Evolutionary conservation across 2,888 invertebrate genomes (phyloP).

Genomic region (Paralinhomoeus sp.): DNA sequence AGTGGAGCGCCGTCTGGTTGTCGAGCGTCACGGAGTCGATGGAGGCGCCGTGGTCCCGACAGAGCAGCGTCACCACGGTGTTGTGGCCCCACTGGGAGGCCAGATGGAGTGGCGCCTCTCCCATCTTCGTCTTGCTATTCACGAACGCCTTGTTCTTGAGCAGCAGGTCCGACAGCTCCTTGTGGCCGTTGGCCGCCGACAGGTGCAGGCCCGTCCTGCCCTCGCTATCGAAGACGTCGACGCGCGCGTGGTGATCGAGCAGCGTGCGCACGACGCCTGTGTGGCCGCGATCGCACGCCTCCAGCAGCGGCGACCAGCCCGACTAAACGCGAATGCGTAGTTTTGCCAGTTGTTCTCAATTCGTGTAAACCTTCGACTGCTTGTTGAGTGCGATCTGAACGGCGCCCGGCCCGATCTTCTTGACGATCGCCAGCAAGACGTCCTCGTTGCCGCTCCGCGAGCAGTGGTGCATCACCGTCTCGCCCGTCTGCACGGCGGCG

Average conservation of each 20-base stretch:
- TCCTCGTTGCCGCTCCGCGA: conserved; percentile 72
- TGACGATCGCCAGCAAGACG: conserved; percentile 72
- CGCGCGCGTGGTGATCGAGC: conserved; percentile 75
- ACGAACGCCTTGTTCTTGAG: conserved; percentile 91
- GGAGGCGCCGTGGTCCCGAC: conserved; percentile 73
- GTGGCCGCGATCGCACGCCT: conserved; percentile 85
- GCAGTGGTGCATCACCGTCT: conserved; percentile 84
- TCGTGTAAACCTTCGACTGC: conserved; percentile 48
- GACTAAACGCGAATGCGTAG: too few relatives aligned
- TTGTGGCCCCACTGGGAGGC: conserved; percentile 75
- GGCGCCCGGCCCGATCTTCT: conserved; percentile 62
- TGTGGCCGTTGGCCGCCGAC: conserved; percentile 67
- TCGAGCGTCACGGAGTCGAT: conserved; percentile 82
- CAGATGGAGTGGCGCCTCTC: conserved; percentile 81
- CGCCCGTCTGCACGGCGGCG: conserved; percentile 39
- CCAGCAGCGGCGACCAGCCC: conserved; percentile 83
- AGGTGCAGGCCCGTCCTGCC: conserved; percentile 71
- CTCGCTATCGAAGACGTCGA: conserved; percentile 92
- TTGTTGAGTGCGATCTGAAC: conserved; percentile 80
- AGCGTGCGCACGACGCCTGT: conserved; percentile 62
- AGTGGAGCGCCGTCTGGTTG: conserved; percentile 87
- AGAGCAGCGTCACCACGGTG: conserved; percentile 57
- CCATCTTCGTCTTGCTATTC: conserved; percentile 87
- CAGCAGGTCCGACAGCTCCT: conserved; percentile 40
- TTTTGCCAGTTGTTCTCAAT: background rate